Evolutionary conservation across 2,888 invertebrate genomes (phyloP).

Genomic region (Melanophora roralis): DNA sequence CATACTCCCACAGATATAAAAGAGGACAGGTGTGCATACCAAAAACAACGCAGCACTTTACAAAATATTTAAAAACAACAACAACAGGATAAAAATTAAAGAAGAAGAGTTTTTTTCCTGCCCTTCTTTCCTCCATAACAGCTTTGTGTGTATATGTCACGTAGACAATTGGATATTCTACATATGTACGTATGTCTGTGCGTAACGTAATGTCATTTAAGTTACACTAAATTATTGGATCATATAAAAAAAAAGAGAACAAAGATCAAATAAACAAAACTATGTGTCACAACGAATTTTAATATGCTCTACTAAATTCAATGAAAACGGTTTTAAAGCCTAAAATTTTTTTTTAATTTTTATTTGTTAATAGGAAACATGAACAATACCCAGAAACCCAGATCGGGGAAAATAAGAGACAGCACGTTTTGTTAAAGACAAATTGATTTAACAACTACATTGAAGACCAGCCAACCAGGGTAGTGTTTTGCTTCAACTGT

Average conservation of each 20-base stretch:
- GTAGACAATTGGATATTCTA: constrained; percentile 24
- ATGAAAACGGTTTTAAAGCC: not conserved
- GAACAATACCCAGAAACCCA: too few species aligned
- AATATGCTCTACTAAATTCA: constrained; percentile 4
- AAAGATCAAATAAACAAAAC: constrained; percentile 38
- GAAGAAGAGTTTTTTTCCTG: constrained; percentile 46
- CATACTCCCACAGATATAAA: constrained; percentile 59
- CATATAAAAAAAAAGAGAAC: constrained; percentile 61
- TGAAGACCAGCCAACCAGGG: too few species aligned
- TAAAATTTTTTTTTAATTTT: too few species aligned
- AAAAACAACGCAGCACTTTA: constrained; percentile 50
- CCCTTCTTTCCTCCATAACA: not conserved
- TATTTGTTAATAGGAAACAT: too few species aligned
- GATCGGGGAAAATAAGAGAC: too few species aligned
- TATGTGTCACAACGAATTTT: constrained; percentile 13
- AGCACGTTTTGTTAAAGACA: too few species aligned
- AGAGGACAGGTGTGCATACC: constrained; percentile 62
- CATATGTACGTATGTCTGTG: constrained; percentile 28
- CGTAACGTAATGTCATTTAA: constrained; percentile 65
- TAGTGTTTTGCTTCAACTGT: too few species aligned
- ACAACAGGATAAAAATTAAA: constrained; percentile 40
- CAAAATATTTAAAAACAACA: constrained; percentile 26
- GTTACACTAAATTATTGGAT: constrained; percentile 68
- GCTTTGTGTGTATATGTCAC: not conserved
- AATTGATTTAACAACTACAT: too few species aligned